These are phyloP conservation scores for Atherinosoma microstoma DNA, from an alignment of 2,797 vertebrate species.

Conservation along the genomic window DNA sequence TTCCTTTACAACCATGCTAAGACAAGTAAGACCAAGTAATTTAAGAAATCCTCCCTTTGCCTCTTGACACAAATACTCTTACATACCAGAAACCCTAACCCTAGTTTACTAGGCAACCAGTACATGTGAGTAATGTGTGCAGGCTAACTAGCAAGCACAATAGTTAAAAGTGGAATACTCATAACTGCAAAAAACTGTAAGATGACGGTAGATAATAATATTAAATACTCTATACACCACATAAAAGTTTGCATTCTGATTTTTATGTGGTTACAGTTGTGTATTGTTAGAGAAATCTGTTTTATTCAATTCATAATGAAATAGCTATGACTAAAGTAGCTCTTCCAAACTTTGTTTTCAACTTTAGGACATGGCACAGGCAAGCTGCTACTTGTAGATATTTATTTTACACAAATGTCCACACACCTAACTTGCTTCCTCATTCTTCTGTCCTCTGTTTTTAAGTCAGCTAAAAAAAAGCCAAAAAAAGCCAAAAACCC, in stretches of 20 bases:
- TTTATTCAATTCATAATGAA: neutral
- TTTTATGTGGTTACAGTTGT: neutral
- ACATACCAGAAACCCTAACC: neutral
- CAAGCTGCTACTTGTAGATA: slow-evolving; percentile 35
- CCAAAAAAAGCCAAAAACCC: too few species aligned
- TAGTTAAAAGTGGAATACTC: neutral
- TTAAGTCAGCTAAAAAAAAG: neutral
- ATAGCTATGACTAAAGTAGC: slow-evolving; percentile 4
- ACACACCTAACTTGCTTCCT: slow-evolving; percentile 27
- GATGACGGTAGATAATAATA: neutral
- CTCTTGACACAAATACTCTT: slow-evolving; percentile 7
- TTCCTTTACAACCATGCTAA: neutral
- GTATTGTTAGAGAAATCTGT: neutral
- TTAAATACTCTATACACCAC: neutral
- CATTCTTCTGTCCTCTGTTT: slow-evolving; percentile 26
- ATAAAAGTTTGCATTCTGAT: neutral
- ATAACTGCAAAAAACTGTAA: neutral
- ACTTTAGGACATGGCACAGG: slow-evolving; percentile 31
- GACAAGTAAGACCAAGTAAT: slow-evolving; percentile 9
- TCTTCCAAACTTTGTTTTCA: neutral
- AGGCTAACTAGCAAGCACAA: neutral
- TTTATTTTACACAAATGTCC: slow-evolving; percentile 20
- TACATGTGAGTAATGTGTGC: neutral
- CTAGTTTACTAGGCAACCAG: slow-evolving; percentile 3
- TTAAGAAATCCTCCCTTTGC: slow-evolving; percentile 12